Conservation (phyloP, 2,888 invertebrate species). For the Acrobasis consociella region DNA sequence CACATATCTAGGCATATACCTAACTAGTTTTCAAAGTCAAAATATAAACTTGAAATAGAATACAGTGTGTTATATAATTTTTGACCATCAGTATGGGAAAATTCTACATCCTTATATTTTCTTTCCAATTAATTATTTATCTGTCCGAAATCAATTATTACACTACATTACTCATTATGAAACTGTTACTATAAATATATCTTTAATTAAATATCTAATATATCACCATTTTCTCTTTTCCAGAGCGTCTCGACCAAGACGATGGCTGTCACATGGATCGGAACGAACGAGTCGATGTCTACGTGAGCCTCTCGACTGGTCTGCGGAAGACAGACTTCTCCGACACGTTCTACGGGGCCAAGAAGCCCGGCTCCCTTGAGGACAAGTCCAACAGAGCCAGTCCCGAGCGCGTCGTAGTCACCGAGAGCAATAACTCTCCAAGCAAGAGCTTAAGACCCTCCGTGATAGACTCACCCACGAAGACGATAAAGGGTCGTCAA, state of each 20-base stretch:
- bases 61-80: too few species aligned
- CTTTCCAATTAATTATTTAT: too few species aligned
- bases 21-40: too few species aligned
- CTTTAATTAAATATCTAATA: not conserved
- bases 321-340: slow-evolving; percentile 87
- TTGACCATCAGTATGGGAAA: too few species aligned
- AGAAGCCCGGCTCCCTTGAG: slow-evolving; percentile 68
- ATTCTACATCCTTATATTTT: too few species aligned
- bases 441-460: slow-evolving; percentile 69
- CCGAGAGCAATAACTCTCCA: slow-evolving; percentile 69
- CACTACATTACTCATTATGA: too few species aligned
- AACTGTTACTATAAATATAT: too few species aligned
- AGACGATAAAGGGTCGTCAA: slow-evolving; percentile 68
- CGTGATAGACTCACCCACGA: slow-evolving; percentile 62
- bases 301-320: slow-evolving; percentile 87
- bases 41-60: too few species aligned
- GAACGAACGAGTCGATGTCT: slow-evolving; percentile 73
- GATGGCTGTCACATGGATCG: slow-evolving; percentile 71
- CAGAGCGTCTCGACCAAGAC: slow-evolving; percentile 86
- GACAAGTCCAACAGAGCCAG: slow-evolving; percentile 70
- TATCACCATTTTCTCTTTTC: slow-evolving; percentile 39
- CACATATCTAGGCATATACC: too few species aligned
- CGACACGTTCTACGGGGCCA: slow-evolving; percentile 83
- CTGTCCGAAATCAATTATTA: too few species aligned
- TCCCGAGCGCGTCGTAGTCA: slow-evolving; percentile 67